Evolutionary conservation across 1,140 invertebrate genomes (phyloP), one percentile per base, ranked within the genome.

Genomic region (Monomorium pharaonis): DNA sequence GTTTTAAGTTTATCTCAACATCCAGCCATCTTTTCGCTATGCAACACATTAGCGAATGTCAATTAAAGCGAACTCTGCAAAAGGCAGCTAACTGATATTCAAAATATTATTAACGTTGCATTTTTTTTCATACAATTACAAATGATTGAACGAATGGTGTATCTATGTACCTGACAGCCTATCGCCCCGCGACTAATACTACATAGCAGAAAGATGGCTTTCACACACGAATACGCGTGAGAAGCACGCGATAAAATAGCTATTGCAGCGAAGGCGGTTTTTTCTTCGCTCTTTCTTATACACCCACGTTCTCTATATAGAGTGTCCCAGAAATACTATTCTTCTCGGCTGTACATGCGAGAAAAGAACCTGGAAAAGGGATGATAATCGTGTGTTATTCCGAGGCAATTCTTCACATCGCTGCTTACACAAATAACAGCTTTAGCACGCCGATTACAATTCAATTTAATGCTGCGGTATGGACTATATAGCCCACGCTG

Each of bases 221-320:
- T 47, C 24, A 81, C 33, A 63, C 51, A 33, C 76, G 60, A 63
- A 78, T 33, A 78, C 77, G 77, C 33, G 49, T 33, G 49, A 70
- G 33, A 72, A 70, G 6, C n/a, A 18, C 7, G 67, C 24, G 24
- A 72, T 83, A 83, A 83, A 83, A 83, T 83, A 83, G 51, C 24
- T 72, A 72, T 42, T 44, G 24, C 37, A 72, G 51, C 44, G 7
- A 2, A 58, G 6, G 18, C 24, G 24, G n/a, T 16, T n/a, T 47
- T 83, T 70, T 81, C 72, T 80, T 81, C 3, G 3, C 24, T 56
- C 24, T 81, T 70, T 72, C 78, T 72, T 83, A 81, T 3, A 72
- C 24, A 30, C 37, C 21, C 37, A 58, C 33, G 24, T 0, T 0
- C 18, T 0, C 6, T 69, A 4, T 30, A 54, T 5, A 37, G 14